Evolutionary conservation across 1,140 invertebrate genomes (phyloP).

Genomic region (Phenacoccus solenopsis): DNA sequence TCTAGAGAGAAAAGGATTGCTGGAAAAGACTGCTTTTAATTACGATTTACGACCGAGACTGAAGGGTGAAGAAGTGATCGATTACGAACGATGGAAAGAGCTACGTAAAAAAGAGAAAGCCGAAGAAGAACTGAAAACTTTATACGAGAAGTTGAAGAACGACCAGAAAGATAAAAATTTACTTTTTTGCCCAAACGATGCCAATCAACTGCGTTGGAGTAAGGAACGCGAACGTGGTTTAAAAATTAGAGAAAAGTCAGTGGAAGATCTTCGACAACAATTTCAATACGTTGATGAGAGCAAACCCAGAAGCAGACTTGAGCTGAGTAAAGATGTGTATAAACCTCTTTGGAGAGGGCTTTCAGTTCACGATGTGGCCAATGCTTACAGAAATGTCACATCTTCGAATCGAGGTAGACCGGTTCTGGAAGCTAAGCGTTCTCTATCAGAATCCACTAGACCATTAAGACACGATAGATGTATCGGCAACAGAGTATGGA

Average conservation of each 20-base stretch:
- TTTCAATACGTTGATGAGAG: slow-evolving; percentile 45
- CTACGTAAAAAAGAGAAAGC: slow-evolving; percentile 63
- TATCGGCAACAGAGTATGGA: slow-evolving; percentile 62
- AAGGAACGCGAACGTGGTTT: slow-evolving; percentile 65
- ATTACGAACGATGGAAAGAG: slow-evolving; percentile 75
- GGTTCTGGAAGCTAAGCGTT: slow-evolving; percentile 23
- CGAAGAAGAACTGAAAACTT: slow-evolving; percentile 61
- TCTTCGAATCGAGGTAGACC: slow-evolving; percentile 27
- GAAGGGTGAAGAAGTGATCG: slow-evolving; percentile 57
- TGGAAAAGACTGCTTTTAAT: slow-evolving; percentile 61
- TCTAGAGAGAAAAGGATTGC: slow-evolving; percentile 66
- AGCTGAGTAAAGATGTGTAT: slow-evolving; percentile 45
- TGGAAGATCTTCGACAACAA: slow-evolving; percentile 65
- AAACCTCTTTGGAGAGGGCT: slow-evolving; percentile 70
- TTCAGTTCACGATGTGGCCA: slow-evolving; percentile 62
- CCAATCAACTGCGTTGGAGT: slow-evolving; percentile 56
- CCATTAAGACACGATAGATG: slow-evolving; percentile 24
- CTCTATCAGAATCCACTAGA: slow-evolving; percentile 9
- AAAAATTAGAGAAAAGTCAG: slow-evolving; percentile 68
- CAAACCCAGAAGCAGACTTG: slow-evolving; percentile 9
- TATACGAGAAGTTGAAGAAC: slow-evolving; percentile 62
- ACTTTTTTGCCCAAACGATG: slow-evolving; percentile 58
- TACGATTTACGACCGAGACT: slow-evolving; percentile 52
- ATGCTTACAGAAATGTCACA: slow-evolving; percentile 37
- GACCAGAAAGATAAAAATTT: slow-evolving; percentile 74